phyloP scores from a whole-genome alignment of 2,113 vertebrate species.

The Pseudorectes ferrugineus region DNA sequence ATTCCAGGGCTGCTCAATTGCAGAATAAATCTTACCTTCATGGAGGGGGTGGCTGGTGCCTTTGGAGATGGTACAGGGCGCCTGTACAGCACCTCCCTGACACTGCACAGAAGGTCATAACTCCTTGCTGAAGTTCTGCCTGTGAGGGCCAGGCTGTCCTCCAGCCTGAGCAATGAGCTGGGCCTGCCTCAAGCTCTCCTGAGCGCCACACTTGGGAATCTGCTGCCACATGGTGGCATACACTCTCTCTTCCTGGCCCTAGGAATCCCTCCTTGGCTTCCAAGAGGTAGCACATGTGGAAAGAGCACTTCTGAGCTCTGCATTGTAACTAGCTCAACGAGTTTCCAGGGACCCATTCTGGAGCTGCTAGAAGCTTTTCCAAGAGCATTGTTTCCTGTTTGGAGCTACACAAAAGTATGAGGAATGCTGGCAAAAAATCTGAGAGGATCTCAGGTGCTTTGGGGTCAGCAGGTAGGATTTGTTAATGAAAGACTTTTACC shows the following conservation, averaged over 20 bases:
- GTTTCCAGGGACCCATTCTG: not conserved
- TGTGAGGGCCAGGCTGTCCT: not conserved
- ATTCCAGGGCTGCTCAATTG: not conserved
- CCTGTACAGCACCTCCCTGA: not conserved
- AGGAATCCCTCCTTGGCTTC: conserved; percentile 13
- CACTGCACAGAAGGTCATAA: not conserved
- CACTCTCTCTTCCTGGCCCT: conserved; percentile 22
- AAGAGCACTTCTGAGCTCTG: not conserved
- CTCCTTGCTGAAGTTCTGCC: not conserved
- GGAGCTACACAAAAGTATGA: not conserved
- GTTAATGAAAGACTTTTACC: not conserved
- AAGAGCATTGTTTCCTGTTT: not conserved
- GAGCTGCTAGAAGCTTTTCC: conserved; percentile 4
- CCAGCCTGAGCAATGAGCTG: not conserved
- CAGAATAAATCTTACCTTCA: conserved; percentile 12
- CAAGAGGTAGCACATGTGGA: not conserved
- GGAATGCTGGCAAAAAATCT: not conserved
- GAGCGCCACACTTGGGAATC: not conserved
- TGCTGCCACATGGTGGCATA: conserved; percentile 54
- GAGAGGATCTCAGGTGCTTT: not conserved
- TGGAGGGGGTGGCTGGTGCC: not conserved
- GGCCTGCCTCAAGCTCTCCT: not conserved
- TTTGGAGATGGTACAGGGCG: not conserved
- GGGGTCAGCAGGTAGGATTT: not conserved
- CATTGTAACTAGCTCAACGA: not conserved